Percentiles rank a stretch among this genome's conserved stretches.
Conservation (phyloP, 1,140 invertebrate species). For the Teleogryllus occipitalis region DNA sequence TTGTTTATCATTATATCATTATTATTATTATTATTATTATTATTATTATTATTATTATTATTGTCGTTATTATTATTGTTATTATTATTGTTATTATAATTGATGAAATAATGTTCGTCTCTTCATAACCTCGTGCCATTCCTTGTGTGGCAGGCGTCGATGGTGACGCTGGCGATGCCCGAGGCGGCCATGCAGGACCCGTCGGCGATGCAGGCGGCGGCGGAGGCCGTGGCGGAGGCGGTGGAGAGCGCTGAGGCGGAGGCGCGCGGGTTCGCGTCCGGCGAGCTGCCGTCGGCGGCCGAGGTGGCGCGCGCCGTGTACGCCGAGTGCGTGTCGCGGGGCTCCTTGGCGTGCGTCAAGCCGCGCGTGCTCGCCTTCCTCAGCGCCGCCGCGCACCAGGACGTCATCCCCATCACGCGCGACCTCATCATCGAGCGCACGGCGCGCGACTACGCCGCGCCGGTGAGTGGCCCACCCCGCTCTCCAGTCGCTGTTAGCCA, state of each 20-base stretch:
- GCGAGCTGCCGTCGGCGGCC: slow-evolving; percentile 35
- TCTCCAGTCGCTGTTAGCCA: too few species aligned
- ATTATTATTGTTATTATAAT: too few species aligned
- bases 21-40: too few species aligned
- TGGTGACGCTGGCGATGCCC: background rate
- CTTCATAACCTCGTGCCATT: too few species aligned
- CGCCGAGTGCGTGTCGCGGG: slow-evolving; percentile 50
- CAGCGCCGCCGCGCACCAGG: slow-evolving; percentile 51
- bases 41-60: too few species aligned
- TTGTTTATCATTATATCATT: too few species aligned
- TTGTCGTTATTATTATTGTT: too few species aligned
- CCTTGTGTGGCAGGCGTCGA: too few species aligned
- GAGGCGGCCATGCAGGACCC: slow-evolving; percentile 10
- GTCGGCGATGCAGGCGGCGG: background rate
- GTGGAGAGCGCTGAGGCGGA: background rate
- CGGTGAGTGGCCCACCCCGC: too few species aligned
- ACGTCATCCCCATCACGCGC: slow-evolving; percentile 61
- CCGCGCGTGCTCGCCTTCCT: slow-evolving; percentile 67
- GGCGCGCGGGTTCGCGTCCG: background rate
- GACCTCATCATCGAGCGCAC: slow-evolving; percentile 60
- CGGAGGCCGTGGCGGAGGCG: slow-evolving; percentile 11
- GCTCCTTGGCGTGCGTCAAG: slow-evolving; percentile 57
- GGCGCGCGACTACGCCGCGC: slow-evolving; percentile 21
- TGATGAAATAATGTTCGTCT: too few species aligned
- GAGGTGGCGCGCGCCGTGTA: slow-evolving; percentile 53